Conservation (phyloP, 2,113 vertebrate genomes). For the Nanger granti region DNA sequence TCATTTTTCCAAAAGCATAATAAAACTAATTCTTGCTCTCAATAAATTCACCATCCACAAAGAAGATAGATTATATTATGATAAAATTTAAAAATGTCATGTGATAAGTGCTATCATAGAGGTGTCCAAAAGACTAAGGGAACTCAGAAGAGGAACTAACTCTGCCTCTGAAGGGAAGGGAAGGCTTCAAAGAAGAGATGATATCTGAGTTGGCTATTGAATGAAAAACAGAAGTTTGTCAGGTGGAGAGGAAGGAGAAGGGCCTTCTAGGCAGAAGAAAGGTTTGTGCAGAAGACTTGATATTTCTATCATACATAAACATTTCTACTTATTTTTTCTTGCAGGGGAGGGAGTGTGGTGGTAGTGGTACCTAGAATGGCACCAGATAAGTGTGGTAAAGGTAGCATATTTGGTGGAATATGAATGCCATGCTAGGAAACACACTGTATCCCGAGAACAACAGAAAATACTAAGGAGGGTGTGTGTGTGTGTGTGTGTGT, state of each 20-base stretch:
- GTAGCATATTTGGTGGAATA: not conserved
- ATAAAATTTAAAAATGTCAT: not conserved
- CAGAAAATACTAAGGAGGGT: not conserved
- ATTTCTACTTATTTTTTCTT: not conserved
- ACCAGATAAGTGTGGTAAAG: not conserved
- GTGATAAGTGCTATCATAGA: not conserved
- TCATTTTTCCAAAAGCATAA: not conserved
- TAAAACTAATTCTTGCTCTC: conserved; percentile 19
- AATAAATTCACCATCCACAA: not conserved
- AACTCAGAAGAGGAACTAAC: not conserved
- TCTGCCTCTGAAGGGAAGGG: not conserved
- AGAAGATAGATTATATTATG: not conserved
- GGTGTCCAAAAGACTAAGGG: not conserved
- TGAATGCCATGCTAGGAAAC: not conserved
- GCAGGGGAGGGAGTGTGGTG: not conserved
- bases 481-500: not conserved
- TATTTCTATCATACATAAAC: not conserved
- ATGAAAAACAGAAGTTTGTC: not conserved
- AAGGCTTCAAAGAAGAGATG: not conserved
- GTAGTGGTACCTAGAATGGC: not conserved
- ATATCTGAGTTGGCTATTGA: not conserved
- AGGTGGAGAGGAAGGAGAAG: not conserved
- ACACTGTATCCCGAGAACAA: not conserved
- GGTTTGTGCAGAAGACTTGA: not conserved
- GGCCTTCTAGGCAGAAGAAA: not conserved